Base-by-base conservation (phyloP, 2,888 invertebrate genomes). In the Megamerina dolium region DNA sequence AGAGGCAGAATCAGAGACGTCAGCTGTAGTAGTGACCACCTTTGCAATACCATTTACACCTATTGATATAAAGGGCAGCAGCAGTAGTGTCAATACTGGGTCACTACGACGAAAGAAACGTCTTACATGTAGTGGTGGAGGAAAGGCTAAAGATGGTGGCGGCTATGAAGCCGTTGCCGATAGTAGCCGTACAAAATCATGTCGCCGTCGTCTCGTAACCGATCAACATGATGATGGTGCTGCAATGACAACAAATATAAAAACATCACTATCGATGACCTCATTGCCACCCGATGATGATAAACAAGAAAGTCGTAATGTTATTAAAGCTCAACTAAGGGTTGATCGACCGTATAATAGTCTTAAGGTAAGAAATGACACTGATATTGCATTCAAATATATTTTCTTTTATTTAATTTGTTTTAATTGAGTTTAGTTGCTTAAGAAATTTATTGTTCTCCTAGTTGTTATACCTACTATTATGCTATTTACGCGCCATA, bases 301-400 rank as follows among this genome's bases (percentile, higher is more conserved):
- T 59, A 73, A 73, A 56, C 64, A 67, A 51, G 71, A 73, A 46
- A 71, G 72, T 32, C 72, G 71, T 42, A 73, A 75, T 52, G 69
- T 73, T 49, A 76, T 65, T 66, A 73, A 69, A 53, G 77, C 65
- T 65, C 74, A 70, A 61, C 74, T 73, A 66, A 73, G 63, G 53
- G 54, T 75, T 58, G 85, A 86, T 72, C 78, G 87, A 65, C 85
- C 85, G 37, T 89, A 86, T 72, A 87, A 87, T 73, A 88, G 88
- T 74, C 81, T 89, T 58, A 88, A 72, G 69, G 73, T 72, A 54
- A 69, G 63, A 56, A 9, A 14, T 14, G n/a, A n/a, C n/a, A n/a
- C n/a, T n/a, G n/a, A n/a, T n/a, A n/a, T n/a, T n/a, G n/a, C n/a
- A n/a, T n/a, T n/a, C n/a, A n/a, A n/a, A n/a, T n/a, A n/a, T n/a